Percentiles rank a stretch among this genome's conserved stretches.
These are phyloP conservation scores for Neocrepidodera transversa DNA, from an alignment of 2,888 invertebrate species.

Conservation along the genomic window DNA sequence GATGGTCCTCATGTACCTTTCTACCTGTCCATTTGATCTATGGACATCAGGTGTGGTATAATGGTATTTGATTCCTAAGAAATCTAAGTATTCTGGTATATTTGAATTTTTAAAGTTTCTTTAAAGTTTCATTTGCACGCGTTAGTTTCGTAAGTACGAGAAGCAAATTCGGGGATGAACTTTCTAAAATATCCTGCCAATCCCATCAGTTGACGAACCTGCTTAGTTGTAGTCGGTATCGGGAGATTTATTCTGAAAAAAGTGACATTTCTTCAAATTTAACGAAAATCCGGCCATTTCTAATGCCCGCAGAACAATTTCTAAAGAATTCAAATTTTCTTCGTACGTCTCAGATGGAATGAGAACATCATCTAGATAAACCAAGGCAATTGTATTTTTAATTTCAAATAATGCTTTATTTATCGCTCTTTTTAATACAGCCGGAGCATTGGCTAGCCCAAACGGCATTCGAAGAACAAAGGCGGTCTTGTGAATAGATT, in stretches of 20 bases:
- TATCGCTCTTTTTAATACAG: slow-evolving; percentile 18
- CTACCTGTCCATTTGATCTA: neutral
- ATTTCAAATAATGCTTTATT: neutral
- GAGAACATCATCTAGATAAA: neutral
- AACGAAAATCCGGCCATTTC: too few species aligned
- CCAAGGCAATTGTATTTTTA: neutral
- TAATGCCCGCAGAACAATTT: neutral
- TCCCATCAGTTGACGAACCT: neutral
- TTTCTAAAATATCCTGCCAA: slow-evolving; percentile 1
- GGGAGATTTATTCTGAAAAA: neutral
- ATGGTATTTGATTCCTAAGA: neutral
- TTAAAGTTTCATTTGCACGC: slow-evolving; percentile 13
- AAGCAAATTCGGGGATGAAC: slow-evolving; percentile 6
- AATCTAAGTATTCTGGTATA: slow-evolving; percentile 36
- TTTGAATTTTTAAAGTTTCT: slow-evolving; percentile 37
- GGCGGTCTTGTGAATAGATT: slow-evolving; percentile 20
- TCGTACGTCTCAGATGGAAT: neutral
- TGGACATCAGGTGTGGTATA: neutral
- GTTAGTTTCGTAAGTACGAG: slow-evolving; percentile 15
- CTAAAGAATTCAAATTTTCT: neutral
- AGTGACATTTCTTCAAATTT: too few species aligned
- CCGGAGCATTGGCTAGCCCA: slow-evolving; percentile 25
- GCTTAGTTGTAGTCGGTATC: neutral
- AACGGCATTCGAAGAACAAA: slow-evolving; percentile 29
- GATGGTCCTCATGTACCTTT: neutral